Evolutionary conservation across 2,113 vertebrate species (phyloP), one percentile per base, ranked within the genome.

Genomic region (Rhineura floridana): DNA sequence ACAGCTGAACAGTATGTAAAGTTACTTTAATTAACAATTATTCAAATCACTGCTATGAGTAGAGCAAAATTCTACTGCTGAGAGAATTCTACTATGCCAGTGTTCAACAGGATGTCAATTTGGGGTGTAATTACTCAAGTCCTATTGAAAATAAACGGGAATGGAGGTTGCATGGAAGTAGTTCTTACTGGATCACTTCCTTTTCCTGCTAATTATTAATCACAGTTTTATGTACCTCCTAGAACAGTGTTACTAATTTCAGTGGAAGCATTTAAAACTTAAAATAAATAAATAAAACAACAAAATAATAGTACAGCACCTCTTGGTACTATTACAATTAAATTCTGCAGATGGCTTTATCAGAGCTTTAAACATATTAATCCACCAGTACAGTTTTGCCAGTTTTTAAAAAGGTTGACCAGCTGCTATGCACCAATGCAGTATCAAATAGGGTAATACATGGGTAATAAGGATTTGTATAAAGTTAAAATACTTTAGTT

Each of bases 381-480:
- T 75, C 39, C 39, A 46, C 42, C 42, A 62, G 17, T 23, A 79
- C 6, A 69, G 12, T 6, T 76, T 42, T 59, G 87, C 12, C 1
- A 44, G 80, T 84, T 91, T n/a, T 52, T 21, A 84, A 67, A 80
- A 87, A 55, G 19, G 52, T 59, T 90, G 77, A 86, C 30, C 67
- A 39, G 12, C 42, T 77, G 7, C 4, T 70, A 2, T 81, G 10
- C 9, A 30, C 48, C 15, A 25, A 13, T 21, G 28, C 6, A 44
- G 46, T 42, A 44, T 42, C 50, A 55, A 73, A 65, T n/a, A 19
- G 52, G 21, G 44, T 62, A 89, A 90, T 17, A 88, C 63, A 39
- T 85, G 17, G 78, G 69, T 39, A 83, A 80, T 30, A 50, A 21
- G 62, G 1, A 63, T 59, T 4, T 55, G 81, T 23, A 1, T 36